Evolutionary conservation across 2,113 vertebrate genomes (phyloP), one percentile per base, ranked within the genome.

Genomic region (Cyanoliseus patagonus): DNA sequence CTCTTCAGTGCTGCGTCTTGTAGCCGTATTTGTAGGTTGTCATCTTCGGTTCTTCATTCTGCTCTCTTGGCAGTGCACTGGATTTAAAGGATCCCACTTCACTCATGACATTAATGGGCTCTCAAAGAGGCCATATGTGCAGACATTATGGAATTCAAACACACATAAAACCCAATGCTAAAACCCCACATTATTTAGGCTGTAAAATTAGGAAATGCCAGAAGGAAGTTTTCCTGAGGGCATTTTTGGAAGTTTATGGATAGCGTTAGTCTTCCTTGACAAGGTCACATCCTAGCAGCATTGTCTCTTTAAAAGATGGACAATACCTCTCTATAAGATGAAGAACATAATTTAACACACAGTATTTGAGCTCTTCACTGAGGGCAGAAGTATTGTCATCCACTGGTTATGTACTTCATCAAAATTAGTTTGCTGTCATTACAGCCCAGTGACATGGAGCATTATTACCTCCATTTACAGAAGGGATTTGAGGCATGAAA

Each of bases 351-450:
- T 95, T 92, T 80, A 67, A 83, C 41, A 76, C 33, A 64, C 15
- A 15, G 49, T 79, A 52, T 87, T 92, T 92, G 52, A 87, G 74
- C 49, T 87, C 22, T 82, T 19, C 63, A 82, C 89, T 85, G 57
- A 87, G 44, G 84, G 89, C 63, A 79, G 30, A 80, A 87, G 52
- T 89, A 51, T 46, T 81, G n/a, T 86, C 46, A 86, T 94, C 59
- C 59, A n/a, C 53, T 78, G 15, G 41, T 81, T 95, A 59, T 24
- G 22, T 82, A 39, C 64, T 92, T 96, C 25, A 83, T 83, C 73
- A 96, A 68, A 93, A 88, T 86, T 84, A 94, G 75, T 92, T 74
- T 93, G 62, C 92, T 89, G 69, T 87, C 84, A 46, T 86, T 92
- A 52, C 74, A 82, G 47, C 47, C 35, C 35, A 47, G 74, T 77